Evolutionary conservation across 2,888 invertebrate species (phyloP).

Genomic region (Lasioglossum leucozonium): DNA sequence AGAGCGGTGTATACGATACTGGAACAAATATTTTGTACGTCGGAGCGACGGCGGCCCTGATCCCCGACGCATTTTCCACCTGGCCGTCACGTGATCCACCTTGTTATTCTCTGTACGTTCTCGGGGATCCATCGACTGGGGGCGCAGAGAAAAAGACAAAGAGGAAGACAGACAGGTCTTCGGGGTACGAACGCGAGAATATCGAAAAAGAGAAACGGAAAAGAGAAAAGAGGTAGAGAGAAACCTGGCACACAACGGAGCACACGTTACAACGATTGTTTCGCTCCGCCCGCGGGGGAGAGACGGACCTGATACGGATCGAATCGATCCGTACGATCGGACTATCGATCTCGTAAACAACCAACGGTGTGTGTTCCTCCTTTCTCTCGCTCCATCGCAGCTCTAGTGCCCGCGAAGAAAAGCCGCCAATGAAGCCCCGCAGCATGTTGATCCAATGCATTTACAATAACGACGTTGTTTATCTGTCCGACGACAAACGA

Average conservation of each 20-base stretch:
- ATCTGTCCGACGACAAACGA: slow-evolving; percentile 75
- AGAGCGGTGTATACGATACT: slow-evolving; percentile 68
- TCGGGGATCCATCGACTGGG: slow-evolving; percentile 65
- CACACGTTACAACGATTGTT: slow-evolving; percentile 74
- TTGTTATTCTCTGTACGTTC: slow-evolving; percentile 72
- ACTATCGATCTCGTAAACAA: slow-evolving; percentile 74
- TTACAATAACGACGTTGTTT: slow-evolving; percentile 79
- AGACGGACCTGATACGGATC: slow-evolving; percentile 68
- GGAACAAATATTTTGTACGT: slow-evolving; percentile 69
- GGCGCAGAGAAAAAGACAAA: slow-evolving; percentile 43
- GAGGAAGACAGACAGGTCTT: slow-evolving; percentile 54
- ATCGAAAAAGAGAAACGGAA: slow-evolving; percentile 47
- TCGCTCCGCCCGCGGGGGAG: slow-evolving; percentile 63
- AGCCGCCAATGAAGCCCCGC: slow-evolving; percentile 74
- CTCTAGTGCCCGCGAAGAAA: slow-evolving; percentile 70
- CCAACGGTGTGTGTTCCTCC: slow-evolving; percentile 17
- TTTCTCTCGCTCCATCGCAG: neutral
- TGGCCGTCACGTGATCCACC: slow-evolving; percentile 68
- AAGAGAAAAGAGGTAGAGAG: slow-evolving; percentile 19
- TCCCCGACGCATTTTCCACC: slow-evolving; percentile 67
- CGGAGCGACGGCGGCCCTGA: slow-evolving; percentile 40
- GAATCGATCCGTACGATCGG: slow-evolving; percentile 70
- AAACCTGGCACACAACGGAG: slow-evolving; percentile 55
- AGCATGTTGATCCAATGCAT: slow-evolving; percentile 76
- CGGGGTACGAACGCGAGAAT: slow-evolving; percentile 56